Percentiles rank a stretch among this genome's conserved stretches.
Evolutionary conservation across 2,797 vertebrate genomes (phyloP).

Genomic region (Aselliscus stoliczkanus): DNA sequence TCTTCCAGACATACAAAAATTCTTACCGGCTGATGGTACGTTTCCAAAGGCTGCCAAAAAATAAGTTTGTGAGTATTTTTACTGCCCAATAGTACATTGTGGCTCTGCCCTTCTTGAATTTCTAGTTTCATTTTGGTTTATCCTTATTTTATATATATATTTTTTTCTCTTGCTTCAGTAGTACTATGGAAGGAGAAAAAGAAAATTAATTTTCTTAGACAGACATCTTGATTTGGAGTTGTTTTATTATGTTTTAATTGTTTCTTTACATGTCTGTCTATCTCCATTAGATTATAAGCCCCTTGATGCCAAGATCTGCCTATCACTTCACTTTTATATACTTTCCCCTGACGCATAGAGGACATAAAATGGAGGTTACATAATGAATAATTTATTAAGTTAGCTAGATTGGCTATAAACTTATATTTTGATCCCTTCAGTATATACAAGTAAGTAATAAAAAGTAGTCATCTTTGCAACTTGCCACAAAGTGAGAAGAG

Average conservation of each 20-base stretch:
- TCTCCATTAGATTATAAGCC: not conserved
- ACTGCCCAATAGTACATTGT: not conserved
- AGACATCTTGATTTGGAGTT: not conserved
- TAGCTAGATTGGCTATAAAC: not conserved
- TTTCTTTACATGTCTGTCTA: not conserved
- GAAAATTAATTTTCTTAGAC: not conserved
- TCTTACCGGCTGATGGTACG: not conserved
- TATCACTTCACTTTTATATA: conserved; percentile 37
- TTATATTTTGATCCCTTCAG: not conserved
- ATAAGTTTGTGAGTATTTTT: not conserved
- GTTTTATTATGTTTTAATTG: not conserved
- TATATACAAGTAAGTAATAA: not conserved
- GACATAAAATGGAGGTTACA: not conserved
- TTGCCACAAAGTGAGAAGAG: not conserved
- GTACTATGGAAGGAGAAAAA: not conserved
- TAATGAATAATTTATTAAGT: conserved; percentile 39
- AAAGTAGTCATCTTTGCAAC: not conserved
- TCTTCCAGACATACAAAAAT: not conserved
- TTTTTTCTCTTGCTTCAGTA: not conserved
- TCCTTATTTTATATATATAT: conserved; percentile 8
- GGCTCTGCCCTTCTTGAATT: not conserved
- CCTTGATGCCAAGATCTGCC: not conserved
- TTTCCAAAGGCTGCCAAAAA: not conserved
- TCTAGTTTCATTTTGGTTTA: not conserved
- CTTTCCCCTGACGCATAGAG: not conserved